Percentiles rank a stretch among this genome's conserved stretches.
Evolutionary conservation across 2,888 invertebrate species (phyloP).

Genomic region (Agriopis leucophaearia): DNA sequence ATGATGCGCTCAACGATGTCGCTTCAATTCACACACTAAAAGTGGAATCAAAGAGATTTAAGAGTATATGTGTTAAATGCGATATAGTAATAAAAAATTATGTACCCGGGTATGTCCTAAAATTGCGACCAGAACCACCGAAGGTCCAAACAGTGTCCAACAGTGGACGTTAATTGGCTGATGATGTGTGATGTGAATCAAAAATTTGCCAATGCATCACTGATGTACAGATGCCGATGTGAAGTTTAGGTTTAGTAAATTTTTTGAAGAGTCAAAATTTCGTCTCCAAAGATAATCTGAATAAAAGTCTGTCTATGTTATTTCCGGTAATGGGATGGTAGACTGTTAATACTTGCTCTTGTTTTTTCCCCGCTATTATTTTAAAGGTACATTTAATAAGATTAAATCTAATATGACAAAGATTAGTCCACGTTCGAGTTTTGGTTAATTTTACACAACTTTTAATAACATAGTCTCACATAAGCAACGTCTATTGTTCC

Average conservation of each 20-base stretch:
- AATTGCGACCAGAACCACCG: no score
- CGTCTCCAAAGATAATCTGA: background rate
- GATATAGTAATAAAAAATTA: background rate
- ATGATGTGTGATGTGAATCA: no score
- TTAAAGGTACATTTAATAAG: background rate
- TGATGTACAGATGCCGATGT: background rate
- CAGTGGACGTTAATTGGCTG: no score
- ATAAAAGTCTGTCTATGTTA: background rate
- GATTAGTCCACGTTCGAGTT: slow-evolving; percentile 9
- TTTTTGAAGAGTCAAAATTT: background rate
- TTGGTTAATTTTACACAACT: slow-evolving; percentile 3
- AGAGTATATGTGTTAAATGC: background rate
- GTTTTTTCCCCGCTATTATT: background rate
- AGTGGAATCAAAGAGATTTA: background rate
- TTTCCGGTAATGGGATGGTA: background rate
- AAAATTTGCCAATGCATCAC: no score
- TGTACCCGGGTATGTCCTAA: no score
- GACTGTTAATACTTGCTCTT: background rate
- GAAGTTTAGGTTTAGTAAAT: background rate
- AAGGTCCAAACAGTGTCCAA: no score
- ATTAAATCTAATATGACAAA: no score
- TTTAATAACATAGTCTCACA: slow-evolving; percentile 8
- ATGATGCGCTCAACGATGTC: background rate
- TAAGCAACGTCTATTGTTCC: slow-evolving; percentile 16
- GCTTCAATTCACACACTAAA: background rate